Percentiles rank a stretch among this genome's conserved stretches.
phyloP scores from a whole-genome alignment of 1,140 invertebrate genomes.

The Calephelis virginiensis region DNA sequence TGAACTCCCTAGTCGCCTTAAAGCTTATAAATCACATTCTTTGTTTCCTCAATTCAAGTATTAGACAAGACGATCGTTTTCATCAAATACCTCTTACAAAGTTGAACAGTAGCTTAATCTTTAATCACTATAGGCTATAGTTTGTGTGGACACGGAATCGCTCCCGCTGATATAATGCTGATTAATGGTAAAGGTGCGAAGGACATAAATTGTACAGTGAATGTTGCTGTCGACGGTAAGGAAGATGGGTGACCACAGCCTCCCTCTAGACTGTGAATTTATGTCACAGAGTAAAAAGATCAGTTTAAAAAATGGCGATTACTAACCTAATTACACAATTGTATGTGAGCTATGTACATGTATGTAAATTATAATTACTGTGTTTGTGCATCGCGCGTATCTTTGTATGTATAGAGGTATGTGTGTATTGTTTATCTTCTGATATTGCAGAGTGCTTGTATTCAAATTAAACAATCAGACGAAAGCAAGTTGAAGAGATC shows the following conservation, averaged over 20 bases:
- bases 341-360: too few species aligned
- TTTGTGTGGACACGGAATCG: conserved; percentile 3
- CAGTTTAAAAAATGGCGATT: neutral
- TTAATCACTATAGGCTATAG: neutral
- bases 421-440: too few species aligned
- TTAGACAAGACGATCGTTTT: neutral
- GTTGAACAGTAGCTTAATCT: neutral
- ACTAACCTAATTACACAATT: too few species aligned
- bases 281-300: neutral
- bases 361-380: too few species aligned
- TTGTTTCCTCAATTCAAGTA: neutral
- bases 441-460: too few species aligned
- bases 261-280: neutral
- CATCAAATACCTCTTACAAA: neutral
- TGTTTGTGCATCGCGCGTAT: too few species aligned
- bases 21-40: neutral
- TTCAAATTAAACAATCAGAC: too few species aligned
- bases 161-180: conserved; percentile 4
- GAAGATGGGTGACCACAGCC: conserved; percentile 18
- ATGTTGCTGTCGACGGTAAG: conserved; percentile 14
- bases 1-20: neutral
- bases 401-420: too few species aligned
- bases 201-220: conserved; percentile 15
- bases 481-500: too few species aligned
- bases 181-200: conserved; percentile 10